Percentiles rank a stretch among this genome's conserved stretches.
Evolutionary conservation across 2,113 vertebrate species (phyloP).

Genomic region (Lycaon pictus): DNA sequence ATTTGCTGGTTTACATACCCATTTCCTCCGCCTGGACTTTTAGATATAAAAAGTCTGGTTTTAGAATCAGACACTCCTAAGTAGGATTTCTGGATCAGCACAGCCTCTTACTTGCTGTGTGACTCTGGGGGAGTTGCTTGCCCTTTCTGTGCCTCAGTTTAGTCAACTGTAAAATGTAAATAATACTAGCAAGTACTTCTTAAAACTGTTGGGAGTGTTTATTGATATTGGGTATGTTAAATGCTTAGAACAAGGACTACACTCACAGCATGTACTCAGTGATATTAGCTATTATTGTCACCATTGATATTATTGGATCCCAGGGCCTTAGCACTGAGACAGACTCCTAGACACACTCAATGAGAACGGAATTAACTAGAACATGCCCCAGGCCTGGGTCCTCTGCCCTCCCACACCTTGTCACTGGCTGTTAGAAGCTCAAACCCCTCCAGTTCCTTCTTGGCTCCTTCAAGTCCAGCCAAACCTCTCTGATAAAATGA

Average conservation of each 20-base stretch:
- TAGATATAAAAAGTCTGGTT: neutral
- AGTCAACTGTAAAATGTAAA: neutral
- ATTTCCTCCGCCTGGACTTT: neutral
- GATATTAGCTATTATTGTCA: neutral
- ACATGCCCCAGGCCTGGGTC: slow-evolving; percentile 40
- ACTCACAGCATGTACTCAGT: neutral
- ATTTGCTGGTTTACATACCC: neutral
- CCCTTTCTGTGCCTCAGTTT: slow-evolving; percentile 30
- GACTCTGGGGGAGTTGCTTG: neutral
- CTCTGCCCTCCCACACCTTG: slow-evolving; percentile 79
- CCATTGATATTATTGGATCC: neutral
- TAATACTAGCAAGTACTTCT: neutral
- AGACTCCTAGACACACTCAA: neutral
- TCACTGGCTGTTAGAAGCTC: slow-evolving; percentile 74
- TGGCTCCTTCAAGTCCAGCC: slow-evolving; percentile 82
- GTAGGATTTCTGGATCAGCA: neutral
- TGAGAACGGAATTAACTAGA: neutral
- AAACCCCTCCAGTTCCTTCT: slow-evolving; percentile 77
- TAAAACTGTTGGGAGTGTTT: neutral
- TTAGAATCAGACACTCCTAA: neutral
- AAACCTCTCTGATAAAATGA: slow-evolving; percentile 84
- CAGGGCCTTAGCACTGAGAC: neutral
- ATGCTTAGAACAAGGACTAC: neutral
- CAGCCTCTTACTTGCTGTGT: neutral
- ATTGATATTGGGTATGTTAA: neutral